Base-by-base conservation (phyloP, 2,888 invertebrate genomes). In the Pseudanteris insignis region DNA sequence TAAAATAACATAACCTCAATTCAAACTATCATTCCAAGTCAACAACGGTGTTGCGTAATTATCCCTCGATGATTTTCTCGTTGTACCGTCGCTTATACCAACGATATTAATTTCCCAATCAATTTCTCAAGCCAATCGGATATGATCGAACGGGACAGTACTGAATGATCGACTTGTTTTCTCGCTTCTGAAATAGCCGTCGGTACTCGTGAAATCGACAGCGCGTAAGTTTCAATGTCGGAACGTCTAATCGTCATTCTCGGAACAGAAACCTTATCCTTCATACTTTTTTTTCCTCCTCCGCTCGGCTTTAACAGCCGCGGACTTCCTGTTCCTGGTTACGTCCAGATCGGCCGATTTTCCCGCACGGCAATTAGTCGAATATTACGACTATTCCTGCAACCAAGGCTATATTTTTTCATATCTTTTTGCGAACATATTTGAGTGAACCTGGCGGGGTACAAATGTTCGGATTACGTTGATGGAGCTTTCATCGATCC, bases 281-380 rank as follows among this genome's bases (percentile, higher is more conserved):
- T n/a, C n/a, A 6, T 13, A 38, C 21, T 46, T 43, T 37, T 60
- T 60, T 54, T 59, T 59, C n/a, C n/a, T n/a, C n/a, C n/a, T n/a
- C n/a, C n/a, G 46, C 13, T 47, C 37, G 32, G 9, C n/a, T 33
- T 47, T 37, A 40, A 36, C 28, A 30, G 34, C 51, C 7, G 1
- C 36, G 12, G 26, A 33, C 50, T 55, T 55, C 44, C 55, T 50
- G 61, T 55, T 61, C 50, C 54, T 48, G 54, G 61, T 61, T 61
- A 54, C 54, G 38, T 44, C 38, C 37, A 30, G 33, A 28, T 6
- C 44, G 24, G 29, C 11, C 21, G 32, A 28, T 30, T 40, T 32
- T 21, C 32, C 18, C 36, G 40, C 44, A 13, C 29, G 10, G 55
- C 50, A 61, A 63, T 63, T 63, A 63, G 53, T 54, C 34, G 53